Evolutionary conservation across 2,797 vertebrate species (phyloP).

Genomic region (Malacoctenus gilli): DNA sequence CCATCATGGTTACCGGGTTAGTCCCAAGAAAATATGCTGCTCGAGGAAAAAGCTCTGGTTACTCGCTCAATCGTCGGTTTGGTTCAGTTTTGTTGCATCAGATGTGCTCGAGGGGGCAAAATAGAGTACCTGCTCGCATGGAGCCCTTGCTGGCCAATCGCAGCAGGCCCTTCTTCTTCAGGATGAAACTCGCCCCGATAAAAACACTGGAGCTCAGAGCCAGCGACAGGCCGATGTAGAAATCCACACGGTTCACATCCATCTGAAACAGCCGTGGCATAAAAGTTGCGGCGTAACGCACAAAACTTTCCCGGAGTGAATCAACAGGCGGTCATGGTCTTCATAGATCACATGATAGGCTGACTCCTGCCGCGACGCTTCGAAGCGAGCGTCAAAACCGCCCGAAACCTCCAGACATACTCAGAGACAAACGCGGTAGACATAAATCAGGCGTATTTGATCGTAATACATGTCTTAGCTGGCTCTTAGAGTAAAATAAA

Average conservation of each 20-base stretch:
- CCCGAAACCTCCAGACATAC: accelerated
- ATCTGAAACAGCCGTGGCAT: constrained; percentile 54
- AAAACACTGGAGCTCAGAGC: constrained; percentile 85
- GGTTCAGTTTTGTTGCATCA: too few species aligned
- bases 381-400: not conserved
- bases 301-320: constrained; percentile 15
- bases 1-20: too few species aligned
- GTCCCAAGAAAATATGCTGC: too few species aligned
- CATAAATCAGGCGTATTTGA: too few species aligned
- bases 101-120: too few species aligned
- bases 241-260: constrained; percentile 73
- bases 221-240: constrained; percentile 83
- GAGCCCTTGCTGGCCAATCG: constrained; percentile 82
- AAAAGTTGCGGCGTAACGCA: not conserved
- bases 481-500: not conserved
- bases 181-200: constrained; percentile 86
- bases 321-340: constrained; percentile 6
- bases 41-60: too few species aligned
- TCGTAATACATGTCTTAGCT: not conserved
- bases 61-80: too few species aligned
- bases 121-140: constrained; percentile 84
- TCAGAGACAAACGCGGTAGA: accelerated
- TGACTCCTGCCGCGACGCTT: not conserved
- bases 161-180: constrained; percentile 89
- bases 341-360: constrained; percentile 57